Base-by-base conservation (phyloP, 2,113 vertebrate species). In the Dicaeum eximium region DNA sequence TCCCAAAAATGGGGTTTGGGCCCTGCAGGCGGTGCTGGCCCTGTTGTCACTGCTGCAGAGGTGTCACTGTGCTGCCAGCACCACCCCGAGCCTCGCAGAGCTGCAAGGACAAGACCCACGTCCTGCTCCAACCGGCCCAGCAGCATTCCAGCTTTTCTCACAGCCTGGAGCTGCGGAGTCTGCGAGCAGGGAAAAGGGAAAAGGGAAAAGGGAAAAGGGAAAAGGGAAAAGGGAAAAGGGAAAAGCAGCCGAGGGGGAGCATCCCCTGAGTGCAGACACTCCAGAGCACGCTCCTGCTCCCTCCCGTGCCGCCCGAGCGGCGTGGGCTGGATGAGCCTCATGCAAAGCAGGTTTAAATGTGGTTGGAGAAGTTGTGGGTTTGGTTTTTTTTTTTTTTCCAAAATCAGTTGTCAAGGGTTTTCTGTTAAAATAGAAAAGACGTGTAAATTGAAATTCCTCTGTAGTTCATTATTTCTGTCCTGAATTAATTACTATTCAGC, bases 401-500 rank as follows among this genome's bases (percentile, higher is more conserved):
- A 30, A 67, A 74, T 81, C 67, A 82, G 93, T 72, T 80, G 96
- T 90, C 96, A 88, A 71, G 93, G 93, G 86, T 6, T 81, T 94
- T 75, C 91, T 82, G 66, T 79, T 93, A 92, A 93, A 96, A 93
- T 73, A 92, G 85, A 84, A 84, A 87, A 85, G 88, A 82, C 1
- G n/a, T 64, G 79, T 56, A 54, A 85, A 85, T 82, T 93, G 93
- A 82, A 90, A 93, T 93, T 89, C 94, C 79, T 90, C 81, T 22
- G 4, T 51, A 80, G 88, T 72, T 92, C 93, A 67, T 93, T 86
- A 81, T 90, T 94, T 82, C 91, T 79, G 93, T 51, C 91, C 94
- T 92, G 86, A 88, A 86, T 95, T 96, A 95, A 95, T 93, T 92
- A 86, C 86, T 48, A 3, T 31, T 88, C 94, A 92, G 82, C 62